Evolutionary conservation across 2,113 vertebrate genomes (phyloP).

Genomic region (Oophaga pumilio): DNA sequence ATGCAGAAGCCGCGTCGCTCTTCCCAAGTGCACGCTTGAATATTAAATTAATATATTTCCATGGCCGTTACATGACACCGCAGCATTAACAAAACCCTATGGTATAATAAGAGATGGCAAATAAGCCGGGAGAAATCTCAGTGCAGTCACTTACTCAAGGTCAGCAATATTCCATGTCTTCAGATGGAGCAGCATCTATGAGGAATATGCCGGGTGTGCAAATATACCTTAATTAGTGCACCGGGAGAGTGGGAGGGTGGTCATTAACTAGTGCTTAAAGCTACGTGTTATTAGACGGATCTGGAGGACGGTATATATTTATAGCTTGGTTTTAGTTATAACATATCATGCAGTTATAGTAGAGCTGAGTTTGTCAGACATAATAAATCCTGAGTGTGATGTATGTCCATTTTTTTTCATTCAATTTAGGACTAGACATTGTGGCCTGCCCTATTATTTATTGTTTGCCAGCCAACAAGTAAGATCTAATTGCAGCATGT

Average conservation of each 20-base stretch:
- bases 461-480: background rate
- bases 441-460: background rate
- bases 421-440: background rate
- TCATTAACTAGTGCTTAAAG: background rate
- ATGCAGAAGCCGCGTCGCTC: background rate
- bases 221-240: constrained; percentile 24
- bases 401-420: background rate
- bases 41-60: constrained; percentile 19
- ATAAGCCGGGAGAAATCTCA: background rate
- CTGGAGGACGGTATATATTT: background rate
- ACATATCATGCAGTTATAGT: background rate
- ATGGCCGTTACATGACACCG: background rate
- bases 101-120: background rate
- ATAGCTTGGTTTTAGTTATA: background rate
- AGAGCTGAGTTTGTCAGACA: background rate
- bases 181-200: background rate
- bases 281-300: background rate
- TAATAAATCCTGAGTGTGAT: background rate
- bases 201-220: constrained; percentile 15
- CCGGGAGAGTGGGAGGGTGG: background rate
- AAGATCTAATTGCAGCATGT: too few species aligned
- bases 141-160: background rate
- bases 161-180: background rate
- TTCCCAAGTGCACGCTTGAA: background rate
- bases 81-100: background rate